Evolutionary conservation across 1,140 invertebrate genomes (phyloP).

Genomic region (Cydia amplana): DNA sequence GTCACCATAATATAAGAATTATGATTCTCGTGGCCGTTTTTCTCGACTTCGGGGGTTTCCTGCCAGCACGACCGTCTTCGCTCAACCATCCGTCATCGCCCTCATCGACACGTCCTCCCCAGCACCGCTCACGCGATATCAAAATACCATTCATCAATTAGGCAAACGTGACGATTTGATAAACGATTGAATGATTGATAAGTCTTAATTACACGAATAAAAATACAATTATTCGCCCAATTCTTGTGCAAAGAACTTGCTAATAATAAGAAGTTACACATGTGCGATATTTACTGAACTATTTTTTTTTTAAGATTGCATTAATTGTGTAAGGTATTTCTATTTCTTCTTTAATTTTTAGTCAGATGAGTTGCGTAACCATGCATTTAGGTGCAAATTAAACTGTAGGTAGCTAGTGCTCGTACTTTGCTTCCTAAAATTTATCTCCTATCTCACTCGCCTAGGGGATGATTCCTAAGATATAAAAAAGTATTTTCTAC

Average conservation of each 20-base stretch:
- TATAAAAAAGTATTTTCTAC: too few relatives aligned
- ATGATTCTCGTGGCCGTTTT: slow-evolving; percentile 1
- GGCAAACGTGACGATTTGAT: slow-evolving; percentile 28
- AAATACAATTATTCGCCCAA: neutral
- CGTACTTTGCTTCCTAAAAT: too few relatives aligned
- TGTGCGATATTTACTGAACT: too few relatives aligned
- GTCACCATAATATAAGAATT: neutral
- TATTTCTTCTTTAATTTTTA: too few relatives aligned
- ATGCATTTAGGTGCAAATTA: too few relatives aligned
- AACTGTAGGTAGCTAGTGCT: too few relatives aligned
- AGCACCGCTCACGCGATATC: slow-evolving; percentile 5
- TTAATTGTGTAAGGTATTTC: too few relatives aligned
- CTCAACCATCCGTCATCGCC: slow-evolving; percentile 20
- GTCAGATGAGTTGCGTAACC: too few relatives aligned
- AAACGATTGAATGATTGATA: slow-evolving; percentile 28
- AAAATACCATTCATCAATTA: slow-evolving; percentile 32
- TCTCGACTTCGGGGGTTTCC: slow-evolving; percentile 1
- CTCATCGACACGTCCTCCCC: neutral
- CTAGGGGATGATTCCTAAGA: too few relatives aligned
- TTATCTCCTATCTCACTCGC: too few relatives aligned
- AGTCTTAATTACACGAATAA: neutral
- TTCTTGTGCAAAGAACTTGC: neutral
- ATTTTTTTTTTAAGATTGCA: neutral
- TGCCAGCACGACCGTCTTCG: neutral
- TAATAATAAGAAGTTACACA: neutral